Evolutionary conservation across 2,113 vertebrate genomes (phyloP).

Genomic region (Antigone vipio): DNA sequence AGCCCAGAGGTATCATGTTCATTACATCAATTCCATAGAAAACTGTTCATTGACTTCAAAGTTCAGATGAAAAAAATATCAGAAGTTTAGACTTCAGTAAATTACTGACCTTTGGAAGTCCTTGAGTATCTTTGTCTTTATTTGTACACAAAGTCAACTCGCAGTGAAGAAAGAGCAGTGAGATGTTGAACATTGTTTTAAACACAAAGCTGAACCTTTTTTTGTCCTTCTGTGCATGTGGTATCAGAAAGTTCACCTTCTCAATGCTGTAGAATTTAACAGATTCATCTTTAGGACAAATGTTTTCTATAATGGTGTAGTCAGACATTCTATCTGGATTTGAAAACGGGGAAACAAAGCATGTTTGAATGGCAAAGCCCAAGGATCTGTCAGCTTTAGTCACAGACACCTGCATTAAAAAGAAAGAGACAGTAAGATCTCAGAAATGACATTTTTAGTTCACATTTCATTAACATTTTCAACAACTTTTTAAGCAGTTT

Average conservation of each 20-base stretch:
- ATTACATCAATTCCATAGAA: neutral
- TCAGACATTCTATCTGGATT: constrained; percentile 76
- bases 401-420: constrained; percentile 81
- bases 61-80: neutral
- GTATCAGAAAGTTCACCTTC: constrained; percentile 66
- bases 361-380: constrained; percentile 89
- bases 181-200: constrained; percentile 82
- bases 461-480: constrained; percentile 35
- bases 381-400: constrained; percentile 83
- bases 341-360: constrained; percentile 85
- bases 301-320: constrained; percentile 90
- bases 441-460: constrained; percentile 5
- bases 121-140: constrained; percentile 55
- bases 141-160: constrained; percentile 87
- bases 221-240: constrained; percentile 73
- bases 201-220: constrained; percentile 92
- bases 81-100: neutral
- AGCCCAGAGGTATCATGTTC: neutral
- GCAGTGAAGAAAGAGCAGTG: constrained; percentile 90
- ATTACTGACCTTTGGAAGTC: constrained; percentile 80
- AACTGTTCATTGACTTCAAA: neutral
- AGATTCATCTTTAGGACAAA: constrained; percentile 91
- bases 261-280: constrained; percentile 78
- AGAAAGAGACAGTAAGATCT: constrained; percentile 13
- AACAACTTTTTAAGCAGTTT: neutral